Evolutionary conservation across 2,888 invertebrate species (phyloP).

Genomic region (Timema cristinae): DNA sequence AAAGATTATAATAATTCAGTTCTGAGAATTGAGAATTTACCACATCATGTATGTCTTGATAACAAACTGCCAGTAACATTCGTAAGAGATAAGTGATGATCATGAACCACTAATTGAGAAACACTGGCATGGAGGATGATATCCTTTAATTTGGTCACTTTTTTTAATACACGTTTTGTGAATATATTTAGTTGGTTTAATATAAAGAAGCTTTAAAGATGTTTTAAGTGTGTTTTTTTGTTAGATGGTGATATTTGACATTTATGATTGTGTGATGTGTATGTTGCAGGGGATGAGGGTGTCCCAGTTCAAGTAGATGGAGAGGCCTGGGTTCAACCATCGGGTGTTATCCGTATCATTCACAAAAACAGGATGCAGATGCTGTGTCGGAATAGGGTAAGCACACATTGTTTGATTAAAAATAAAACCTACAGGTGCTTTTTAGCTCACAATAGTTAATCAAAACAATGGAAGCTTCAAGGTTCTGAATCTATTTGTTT

Average conservation of each 20-base stretch:
- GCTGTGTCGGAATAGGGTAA: constrained; percentile 81
- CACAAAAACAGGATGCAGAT: constrained; percentile 98
- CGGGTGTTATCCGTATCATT: constrained; percentile 91
- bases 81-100: too few relatives aligned
- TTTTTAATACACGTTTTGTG: not conserved
- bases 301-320: constrained; percentile 97
- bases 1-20: too few relatives aligned
- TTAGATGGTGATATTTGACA: not conserved
- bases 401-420: constrained; percentile 28
- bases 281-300: constrained; percentile 65
- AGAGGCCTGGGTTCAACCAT: constrained; percentile 97
- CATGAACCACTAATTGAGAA: too few relatives aligned
- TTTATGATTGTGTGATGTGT: not conserved
- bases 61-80: too few relatives aligned
- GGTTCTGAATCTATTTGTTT: too few relatives aligned
- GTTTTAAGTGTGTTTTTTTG: not conserved
- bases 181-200: not conserved
- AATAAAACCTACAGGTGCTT: too few relatives aligned
- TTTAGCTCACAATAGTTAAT: too few relatives aligned
- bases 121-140: too few relatives aligned
- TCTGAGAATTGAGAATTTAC: too few relatives aligned
- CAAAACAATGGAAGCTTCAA: too few relatives aligned
- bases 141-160: too few relatives aligned
- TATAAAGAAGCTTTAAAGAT: not conserved
- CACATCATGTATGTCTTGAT: too few relatives aligned